phyloP scores from a whole-genome alignment of 2,797 vertebrate species.

The Sebastes hubbsi region DNA sequence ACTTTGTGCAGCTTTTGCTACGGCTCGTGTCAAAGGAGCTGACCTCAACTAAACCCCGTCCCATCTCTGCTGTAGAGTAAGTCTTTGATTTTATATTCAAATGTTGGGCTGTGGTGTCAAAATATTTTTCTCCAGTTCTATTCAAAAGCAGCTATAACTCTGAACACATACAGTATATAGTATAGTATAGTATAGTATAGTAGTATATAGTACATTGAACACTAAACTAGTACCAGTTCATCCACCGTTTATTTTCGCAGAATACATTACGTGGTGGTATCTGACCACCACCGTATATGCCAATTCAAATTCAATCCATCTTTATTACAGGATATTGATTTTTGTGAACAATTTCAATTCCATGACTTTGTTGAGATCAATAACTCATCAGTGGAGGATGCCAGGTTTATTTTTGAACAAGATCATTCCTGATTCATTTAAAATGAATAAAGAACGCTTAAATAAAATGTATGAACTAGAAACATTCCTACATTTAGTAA shows the following conservation, averaged over 20 bases:
- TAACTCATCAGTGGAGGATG: too few relatives aligned
- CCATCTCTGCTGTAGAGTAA: constrained; percentile 75
- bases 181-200: too few relatives aligned
- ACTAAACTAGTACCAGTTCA: not conserved
- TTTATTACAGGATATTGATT: too few relatives aligned
- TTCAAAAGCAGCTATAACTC: not conserved
- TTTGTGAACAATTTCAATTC: too few relatives aligned
- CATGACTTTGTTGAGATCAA: too few relatives aligned
- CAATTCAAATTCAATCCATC: too few relatives aligned
- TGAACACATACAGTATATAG: not conserved
- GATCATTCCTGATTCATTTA: not conserved
- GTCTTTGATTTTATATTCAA: constrained; percentile 32
- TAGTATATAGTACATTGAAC: not conserved
- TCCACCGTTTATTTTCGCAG: too few relatives aligned
- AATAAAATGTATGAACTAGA: not conserved
- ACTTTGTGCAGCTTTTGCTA: constrained; percentile 70
- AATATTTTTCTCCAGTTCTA: not conserved
- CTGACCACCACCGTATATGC: too few relatives aligned
- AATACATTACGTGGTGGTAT: too few relatives aligned
- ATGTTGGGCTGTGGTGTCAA: not conserved
- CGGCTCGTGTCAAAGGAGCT: constrained; percentile 80
- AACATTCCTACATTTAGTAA: not conserved
- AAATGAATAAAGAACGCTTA: not conserved
- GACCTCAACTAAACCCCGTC: constrained; percentile 55
- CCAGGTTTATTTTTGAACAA: too few relatives aligned